A percentile compares a stretch with the other conserved stretches of the same genome.
These are phyloP conservation scores for Trachelus troglodyta DNA, from an alignment of 2,888 invertebrate species.

Conservation along the genomic window DNA sequence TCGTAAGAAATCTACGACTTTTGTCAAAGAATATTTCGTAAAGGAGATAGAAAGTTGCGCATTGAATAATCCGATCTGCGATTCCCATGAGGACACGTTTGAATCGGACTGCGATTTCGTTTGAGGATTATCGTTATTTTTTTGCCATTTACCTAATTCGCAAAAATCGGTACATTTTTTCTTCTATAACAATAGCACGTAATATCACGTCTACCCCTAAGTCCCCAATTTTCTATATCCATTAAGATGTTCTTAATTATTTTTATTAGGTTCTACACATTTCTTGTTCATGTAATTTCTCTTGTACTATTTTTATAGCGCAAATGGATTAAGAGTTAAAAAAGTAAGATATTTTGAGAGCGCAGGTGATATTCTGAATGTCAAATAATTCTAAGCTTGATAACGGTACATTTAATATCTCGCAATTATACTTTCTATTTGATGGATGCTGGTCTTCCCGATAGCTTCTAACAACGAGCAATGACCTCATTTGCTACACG, in stretches of 20 bases:
- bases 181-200: too few relatives aligned
- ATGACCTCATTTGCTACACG: too few relatives aligned
- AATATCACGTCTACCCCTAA: neutral
- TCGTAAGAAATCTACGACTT: neutral
- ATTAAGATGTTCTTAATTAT: neutral
- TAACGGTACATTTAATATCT: constrained; percentile 7
- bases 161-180: neutral
- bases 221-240: neutral
- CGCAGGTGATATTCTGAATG: neutral
- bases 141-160: neutral
- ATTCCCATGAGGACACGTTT: neutral
- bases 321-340: neutral
- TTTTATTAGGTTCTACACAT: neutral
- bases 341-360: neutral
- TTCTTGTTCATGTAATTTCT: neutral
- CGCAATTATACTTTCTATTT: constrained; percentile 10
- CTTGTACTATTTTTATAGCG: neutral
- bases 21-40: neutral
- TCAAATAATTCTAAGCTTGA: constrained; percentile 1
- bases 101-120: neutral
- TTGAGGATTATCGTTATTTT: neutral
- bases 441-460: neutral
- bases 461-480: too few relatives aligned
- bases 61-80: neutral
- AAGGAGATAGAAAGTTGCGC: neutral